Conservation (phyloP, 2,888 invertebrate genomes). For the Andricus curvator region DNA sequence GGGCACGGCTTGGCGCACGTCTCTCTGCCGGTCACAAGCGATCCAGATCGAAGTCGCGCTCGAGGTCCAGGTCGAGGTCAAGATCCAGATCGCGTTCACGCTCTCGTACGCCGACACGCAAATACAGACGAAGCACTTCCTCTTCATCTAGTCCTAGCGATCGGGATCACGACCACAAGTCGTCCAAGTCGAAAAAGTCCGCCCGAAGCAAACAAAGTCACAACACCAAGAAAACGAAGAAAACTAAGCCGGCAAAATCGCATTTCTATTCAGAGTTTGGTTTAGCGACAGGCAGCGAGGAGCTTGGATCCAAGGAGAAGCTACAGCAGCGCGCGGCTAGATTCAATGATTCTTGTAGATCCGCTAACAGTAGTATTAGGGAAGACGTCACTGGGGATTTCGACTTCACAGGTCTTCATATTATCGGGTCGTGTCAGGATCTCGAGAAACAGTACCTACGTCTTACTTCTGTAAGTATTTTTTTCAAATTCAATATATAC, state of each 20-base stretch:
- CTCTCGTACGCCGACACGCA: slow-evolving; percentile 71
- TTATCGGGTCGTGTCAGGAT: slow-evolving; percentile 96
- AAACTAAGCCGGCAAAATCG: slow-evolving; percentile 79
- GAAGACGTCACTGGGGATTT: slow-evolving; percentile 86
- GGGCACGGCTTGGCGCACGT: slow-evolving; percentile 81
- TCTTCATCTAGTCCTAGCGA: slow-evolving; percentile 72
- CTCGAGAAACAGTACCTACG: slow-evolving; percentile 98
- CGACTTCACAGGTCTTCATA: slow-evolving; percentile 92
- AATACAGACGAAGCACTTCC: slow-evolving; percentile 73
- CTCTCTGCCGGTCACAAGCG: slow-evolving; percentile 74
- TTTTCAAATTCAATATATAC: not conserved
- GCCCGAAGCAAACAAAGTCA: slow-evolving; percentile 61
- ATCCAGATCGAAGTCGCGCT: slow-evolving; percentile 60
- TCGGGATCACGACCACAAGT: slow-evolving; percentile 73
- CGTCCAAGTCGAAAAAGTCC: slow-evolving; percentile 68
- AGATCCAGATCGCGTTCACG: slow-evolving; percentile 76
- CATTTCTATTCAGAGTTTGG: slow-evolving; percentile 85
- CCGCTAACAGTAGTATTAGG: slow-evolving; percentile 77
- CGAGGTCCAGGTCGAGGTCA: slow-evolving; percentile 68
- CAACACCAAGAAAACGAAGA: slow-evolving; percentile 60
- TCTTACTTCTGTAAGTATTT: slow-evolving; percentile 85
- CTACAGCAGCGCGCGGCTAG: slow-evolving; percentile 94
- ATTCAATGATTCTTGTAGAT: slow-evolving; percentile 83
- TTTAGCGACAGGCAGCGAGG: slow-evolving; percentile 81
- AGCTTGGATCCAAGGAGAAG: slow-evolving; percentile 88